These are phyloP conservation scores for Pelochelys cantorii DNA, from an alignment of 2,797 vertebrate species.

Conservation along the genomic window DNA sequence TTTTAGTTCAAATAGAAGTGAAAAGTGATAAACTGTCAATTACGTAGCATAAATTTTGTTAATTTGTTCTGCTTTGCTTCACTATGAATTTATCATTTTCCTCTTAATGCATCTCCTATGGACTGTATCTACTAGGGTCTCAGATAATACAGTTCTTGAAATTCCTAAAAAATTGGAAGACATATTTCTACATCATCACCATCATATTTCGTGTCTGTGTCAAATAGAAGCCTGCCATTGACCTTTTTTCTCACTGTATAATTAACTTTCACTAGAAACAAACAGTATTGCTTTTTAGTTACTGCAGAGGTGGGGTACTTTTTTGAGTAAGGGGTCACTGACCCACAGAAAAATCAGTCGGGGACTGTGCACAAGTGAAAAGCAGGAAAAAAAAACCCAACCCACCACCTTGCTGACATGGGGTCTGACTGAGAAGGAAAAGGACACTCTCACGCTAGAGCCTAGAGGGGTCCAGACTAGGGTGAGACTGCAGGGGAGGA, in stretches of 20 bases:
- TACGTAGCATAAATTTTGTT: constrained; percentile 5
- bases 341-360: too few relatives aligned
- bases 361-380: too few relatives aligned
- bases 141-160: background rate
- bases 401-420: too few relatives aligned
- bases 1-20: background rate
- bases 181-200: background rate
- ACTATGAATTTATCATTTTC: background rate
- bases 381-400: too few relatives aligned
- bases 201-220: background rate
- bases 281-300: background rate
- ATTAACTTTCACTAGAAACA: background rate
- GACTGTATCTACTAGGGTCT: background rate
- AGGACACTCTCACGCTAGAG: too few relatives aligned
- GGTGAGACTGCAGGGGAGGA: too few relatives aligned
- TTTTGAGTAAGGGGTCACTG: too few relatives aligned
- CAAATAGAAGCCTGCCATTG: background rate
- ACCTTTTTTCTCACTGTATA: background rate
- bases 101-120: background rate
- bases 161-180: background rate
- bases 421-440: too few relatives aligned
- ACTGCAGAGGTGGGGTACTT: background rate
- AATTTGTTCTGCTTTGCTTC: background rate
- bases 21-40: background rate
- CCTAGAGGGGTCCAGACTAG: too few relatives aligned